Base-by-base conservation (phyloP, 2,888 invertebrate species). In the Ichneumoninae sp. region DNA sequence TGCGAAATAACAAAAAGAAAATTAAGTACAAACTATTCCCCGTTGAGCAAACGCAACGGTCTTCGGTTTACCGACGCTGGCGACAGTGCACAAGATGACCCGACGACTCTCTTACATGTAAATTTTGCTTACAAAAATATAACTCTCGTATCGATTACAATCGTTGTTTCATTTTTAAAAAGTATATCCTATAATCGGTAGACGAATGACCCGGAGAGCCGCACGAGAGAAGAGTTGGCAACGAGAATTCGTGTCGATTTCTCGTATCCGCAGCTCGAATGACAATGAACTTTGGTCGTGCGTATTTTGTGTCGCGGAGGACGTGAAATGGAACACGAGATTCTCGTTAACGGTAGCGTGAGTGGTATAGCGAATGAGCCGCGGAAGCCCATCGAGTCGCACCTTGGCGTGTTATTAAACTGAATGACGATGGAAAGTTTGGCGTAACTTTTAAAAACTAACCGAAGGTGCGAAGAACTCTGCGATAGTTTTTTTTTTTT, bases 1-100 rank as follows among this genome's bases (percentile, higher is more conserved):
- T 1, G 63, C n/a, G 33, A 63, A 7, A 33, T 13, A 78, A 68
- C 60, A 69, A 54, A 71, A 80, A 70, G 54, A 63, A 69, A 76
- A 76, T 71, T 73, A 70, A 66, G 73, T 74, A 80, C 79, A 60
- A 65, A 82, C 76, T 54, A 77, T n/a, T 60, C 66, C 52, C 26
- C 63, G 30, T 70, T 78, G 79, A 79, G 71, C 79, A 79, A 79
- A 50, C 26, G 19, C 52, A 6, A 10, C 47, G 77, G 30, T 77
- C 40, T 79, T 71, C 79, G 71, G 63, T 65, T 50, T 71, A 54
- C 30, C 69, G 16, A 36, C 10, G 26, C 26, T 36, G 36, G 36
- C 50, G 22, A 50, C 16, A n/a, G 60, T 36, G 40, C 22, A 71
- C 26, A 4, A 7, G 6, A 13, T 30, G 6, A 8, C 22, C 19